These are phyloP conservation scores for Pteropus alecto DNA, from an alignment of 2,113 vertebrate species.

Conservation along the genomic window DNA sequence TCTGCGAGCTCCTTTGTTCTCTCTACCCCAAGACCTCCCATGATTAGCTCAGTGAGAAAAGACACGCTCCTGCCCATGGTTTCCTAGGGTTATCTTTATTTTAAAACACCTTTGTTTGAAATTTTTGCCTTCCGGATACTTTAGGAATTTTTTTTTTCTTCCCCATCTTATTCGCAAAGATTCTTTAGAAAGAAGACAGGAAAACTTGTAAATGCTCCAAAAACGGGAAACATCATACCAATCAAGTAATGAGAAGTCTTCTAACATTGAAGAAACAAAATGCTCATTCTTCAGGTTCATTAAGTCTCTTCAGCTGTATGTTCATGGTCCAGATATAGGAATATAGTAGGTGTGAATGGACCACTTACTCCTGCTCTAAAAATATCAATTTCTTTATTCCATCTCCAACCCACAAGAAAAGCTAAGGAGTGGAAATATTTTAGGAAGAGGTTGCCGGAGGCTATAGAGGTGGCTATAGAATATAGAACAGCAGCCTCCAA, in stretches of 20 bases:
- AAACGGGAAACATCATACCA: background rate
- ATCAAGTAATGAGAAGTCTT: background rate
- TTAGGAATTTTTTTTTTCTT: background rate
- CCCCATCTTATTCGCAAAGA: background rate
- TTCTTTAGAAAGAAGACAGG: background rate
- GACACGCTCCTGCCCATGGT: background rate
- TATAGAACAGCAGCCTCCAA: background rate
- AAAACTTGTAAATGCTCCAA: background rate
- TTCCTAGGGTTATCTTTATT: background rate
- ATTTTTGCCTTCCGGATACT: background rate
- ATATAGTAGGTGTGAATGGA: background rate
- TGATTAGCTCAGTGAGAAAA: slow-evolving; percentile 3
- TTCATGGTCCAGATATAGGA: background rate
- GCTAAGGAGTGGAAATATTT: background rate
- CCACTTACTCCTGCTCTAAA: background rate
- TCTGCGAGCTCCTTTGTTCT: background rate
- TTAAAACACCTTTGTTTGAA: slow-evolving; percentile 22
- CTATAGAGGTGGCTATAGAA: background rate
- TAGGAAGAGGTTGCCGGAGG: background rate
- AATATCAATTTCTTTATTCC: background rate
- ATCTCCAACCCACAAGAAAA: background rate
- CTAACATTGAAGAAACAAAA: background rate
- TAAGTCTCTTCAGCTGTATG: background rate
- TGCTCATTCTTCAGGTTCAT: background rate
- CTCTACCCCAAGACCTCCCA: background rate